These are phyloP conservation scores for Drosophila algonquin DNA, from an alignment of 2,888 invertebrate species.

Conservation along the genomic window DNA sequence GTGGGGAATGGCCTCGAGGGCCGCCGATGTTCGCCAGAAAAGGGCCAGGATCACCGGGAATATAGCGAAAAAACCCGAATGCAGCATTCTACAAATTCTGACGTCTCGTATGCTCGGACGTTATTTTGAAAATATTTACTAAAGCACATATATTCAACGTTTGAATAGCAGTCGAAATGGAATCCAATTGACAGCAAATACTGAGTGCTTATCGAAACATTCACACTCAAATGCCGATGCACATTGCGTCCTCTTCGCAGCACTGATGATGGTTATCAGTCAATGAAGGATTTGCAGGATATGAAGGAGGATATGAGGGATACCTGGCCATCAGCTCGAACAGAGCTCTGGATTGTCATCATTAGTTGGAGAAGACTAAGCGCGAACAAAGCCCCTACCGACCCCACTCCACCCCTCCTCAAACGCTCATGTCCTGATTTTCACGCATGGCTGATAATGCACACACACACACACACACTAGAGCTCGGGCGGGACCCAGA, in stretches of 20 bases:
- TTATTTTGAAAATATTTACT: constrained; percentile 2
- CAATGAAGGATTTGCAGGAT: constrained; percentile 11
- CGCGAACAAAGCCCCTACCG: constrained; percentile 53
- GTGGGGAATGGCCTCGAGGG: background rate
- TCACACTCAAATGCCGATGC: constrained; percentile 58
- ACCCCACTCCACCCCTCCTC: constrained; percentile 25
- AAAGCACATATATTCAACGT: background rate
- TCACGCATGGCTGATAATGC: constrained; percentile 73
- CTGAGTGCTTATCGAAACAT: constrained; percentile 52
- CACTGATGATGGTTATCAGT: constrained; percentile 46
- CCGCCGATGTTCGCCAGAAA: background rate
- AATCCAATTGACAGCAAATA: background rate
- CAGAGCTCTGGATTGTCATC: constrained; percentile 50
- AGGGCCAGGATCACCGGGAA: background rate
- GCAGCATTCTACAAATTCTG: background rate
- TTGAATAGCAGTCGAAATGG: background rate
- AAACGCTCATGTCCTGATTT: constrained; percentile 72
- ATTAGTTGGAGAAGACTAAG: constrained; percentile 53
- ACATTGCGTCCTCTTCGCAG: constrained; percentile 32
- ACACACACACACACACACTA: background rate
- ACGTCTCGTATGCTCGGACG: background rate
- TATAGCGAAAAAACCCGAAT: background rate
- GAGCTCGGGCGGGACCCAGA: constrained; percentile 25
- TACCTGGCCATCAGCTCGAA: background rate
- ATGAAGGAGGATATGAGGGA: constrained; percentile 3